Evolutionary conservation across 2,888 invertebrate genomes (phyloP), one percentile per base, ranked within the genome.

Genomic region (Caenorhabditis uteleia): DNA sequence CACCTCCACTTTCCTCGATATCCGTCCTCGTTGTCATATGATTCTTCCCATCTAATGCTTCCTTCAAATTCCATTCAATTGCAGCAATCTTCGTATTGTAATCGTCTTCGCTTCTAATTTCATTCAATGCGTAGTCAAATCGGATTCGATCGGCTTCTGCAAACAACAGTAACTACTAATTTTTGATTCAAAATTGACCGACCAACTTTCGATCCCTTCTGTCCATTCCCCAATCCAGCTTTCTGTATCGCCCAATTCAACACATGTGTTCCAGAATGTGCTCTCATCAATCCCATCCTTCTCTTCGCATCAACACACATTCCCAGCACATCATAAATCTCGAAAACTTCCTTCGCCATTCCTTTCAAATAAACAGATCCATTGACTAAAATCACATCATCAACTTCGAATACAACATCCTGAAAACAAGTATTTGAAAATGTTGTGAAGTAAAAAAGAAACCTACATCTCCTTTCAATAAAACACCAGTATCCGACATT

Each of bases 231-330:
- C 8, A 62, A 21, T 12, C 56, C 45, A 23, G 23, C 40, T 20
- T 43, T 47, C 29, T 43, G 46, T 44, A 70, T 50, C 27, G 60
- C 67, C 60, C 60, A 64, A 55, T 70, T 62, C 42, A 70, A 58
- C 27, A 70, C 42, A 57, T 70, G 70, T 23, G 70, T 70, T 14
- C 64, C 60, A 33, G 70, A 57, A 46, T 70, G 70, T n/a, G 70
- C 59, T 43, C 64, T 58, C 70, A 70, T 70, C 55, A 70, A 36
- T 14, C 48, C 64, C 20, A 20, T 25, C 26, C 70, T 50, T 33
- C 57, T 18, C 10, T 44, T 39, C 36, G 12, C 23, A 53, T 39
- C 43, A 12, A 40, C 23, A 12, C 3, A 2, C 16, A 25, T 31
- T 10, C 25, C 29, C 4, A 40, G 8, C 20, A 25, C 18, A 7